These are phyloP conservation scores for Kradibia gibbosae DNA, from an alignment of 1,140 invertebrate species.

Conservation along the genomic window DNA sequence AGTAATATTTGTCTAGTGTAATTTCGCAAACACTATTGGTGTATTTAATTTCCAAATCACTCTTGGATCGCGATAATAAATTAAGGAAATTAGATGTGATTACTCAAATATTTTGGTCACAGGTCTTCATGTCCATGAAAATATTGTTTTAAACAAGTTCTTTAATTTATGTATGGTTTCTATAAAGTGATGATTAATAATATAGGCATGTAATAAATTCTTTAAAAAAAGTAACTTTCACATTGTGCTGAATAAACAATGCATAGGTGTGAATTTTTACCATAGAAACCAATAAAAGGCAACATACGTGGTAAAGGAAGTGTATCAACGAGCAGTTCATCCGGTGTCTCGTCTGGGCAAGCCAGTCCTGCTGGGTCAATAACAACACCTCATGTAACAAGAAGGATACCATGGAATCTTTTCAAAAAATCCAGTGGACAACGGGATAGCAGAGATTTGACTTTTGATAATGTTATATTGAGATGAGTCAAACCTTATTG, in stretches of 20 bases:
- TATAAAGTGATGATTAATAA: no score
- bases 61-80: no score
- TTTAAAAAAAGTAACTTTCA: constrained; percentile 42
- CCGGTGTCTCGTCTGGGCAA: constrained; percentile 76
- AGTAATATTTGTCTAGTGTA: no score
- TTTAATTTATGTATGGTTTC: no score
- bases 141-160: no score
- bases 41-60: no score
- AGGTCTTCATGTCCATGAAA: no score
- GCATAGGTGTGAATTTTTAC: constrained; percentile 26
- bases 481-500: constrained; percentile 66
- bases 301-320: constrained; percentile 73
- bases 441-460: constrained; percentile 74
- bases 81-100: no score
- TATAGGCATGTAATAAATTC: constrained; percentile 4
- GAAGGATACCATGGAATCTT: constrained; percentile 78
- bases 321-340: constrained; percentile 76
- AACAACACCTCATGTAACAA: constrained; percentile 75
- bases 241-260: background rate
- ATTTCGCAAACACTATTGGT: no score
- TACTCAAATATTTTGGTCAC: no score
- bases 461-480: constrained; percentile 76
- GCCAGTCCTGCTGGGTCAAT: constrained; percentile 77
- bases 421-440: constrained; percentile 75
- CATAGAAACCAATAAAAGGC: constrained; percentile 68